Conservation (phyloP, 2,888 invertebrate species). For the Lamproptera curius region DNA sequence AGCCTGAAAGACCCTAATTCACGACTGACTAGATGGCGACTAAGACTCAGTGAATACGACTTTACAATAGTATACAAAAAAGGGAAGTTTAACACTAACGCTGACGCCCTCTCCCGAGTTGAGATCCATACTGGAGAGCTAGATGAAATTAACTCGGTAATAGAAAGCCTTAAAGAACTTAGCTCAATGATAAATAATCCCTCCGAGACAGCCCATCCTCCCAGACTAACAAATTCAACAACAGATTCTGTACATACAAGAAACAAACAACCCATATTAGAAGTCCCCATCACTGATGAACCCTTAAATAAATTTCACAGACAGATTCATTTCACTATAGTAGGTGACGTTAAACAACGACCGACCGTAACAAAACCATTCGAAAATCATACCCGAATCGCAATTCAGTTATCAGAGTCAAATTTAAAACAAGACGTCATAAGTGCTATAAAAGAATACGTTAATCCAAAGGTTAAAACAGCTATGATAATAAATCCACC, state of each 20-base stretch:
- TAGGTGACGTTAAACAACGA: conserved; percentile 25
- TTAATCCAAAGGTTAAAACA: background rate
- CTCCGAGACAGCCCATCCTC: background rate
- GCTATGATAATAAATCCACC: background rate
- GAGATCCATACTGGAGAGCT: background rate
- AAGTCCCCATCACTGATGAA: background rate
- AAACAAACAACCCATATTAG: background rate
- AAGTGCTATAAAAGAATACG: background rate
- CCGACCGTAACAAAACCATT: background rate
- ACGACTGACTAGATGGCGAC: no score
- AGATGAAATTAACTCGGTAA: background rate
- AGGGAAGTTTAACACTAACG: conserved; percentile 5
- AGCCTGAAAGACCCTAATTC: no score
- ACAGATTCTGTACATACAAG: background rate
- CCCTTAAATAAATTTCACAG: conserved; percentile 22
- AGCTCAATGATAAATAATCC: background rate
- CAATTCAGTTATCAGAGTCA: conserved; percentile 19
- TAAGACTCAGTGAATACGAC: conserved; percentile 17
- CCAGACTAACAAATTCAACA: background rate
- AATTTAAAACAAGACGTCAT: background rate
- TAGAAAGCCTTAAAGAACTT: background rate
- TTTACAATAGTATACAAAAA: conserved; percentile 18
- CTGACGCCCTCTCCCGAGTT: background rate
- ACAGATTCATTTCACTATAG: conserved; percentile 25
- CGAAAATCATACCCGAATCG: no score